Base-by-base conservation (phyloP, 1,140 invertebrate species). In the Geopemphigus sp. region DNA sequence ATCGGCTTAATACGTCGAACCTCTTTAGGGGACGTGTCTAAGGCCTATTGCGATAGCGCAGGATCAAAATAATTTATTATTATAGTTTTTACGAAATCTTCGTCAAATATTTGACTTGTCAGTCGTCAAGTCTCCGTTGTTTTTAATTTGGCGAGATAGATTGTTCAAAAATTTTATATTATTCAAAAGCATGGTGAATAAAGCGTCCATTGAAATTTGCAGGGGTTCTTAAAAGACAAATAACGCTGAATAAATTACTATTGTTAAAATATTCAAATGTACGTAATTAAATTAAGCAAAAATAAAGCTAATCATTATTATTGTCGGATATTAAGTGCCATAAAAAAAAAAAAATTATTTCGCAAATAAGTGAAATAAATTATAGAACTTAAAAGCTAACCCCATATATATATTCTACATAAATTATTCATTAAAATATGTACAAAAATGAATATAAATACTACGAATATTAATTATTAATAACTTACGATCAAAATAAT, bases 1-100 rank as follows among this genome's bases (percentile, higher is more conserved):
- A 76, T 76, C 54, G 72, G 72, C 54, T 76, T 59, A 76, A 76
- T 22, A 12, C 32, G 54, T 76, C 54, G 17, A 63, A 32, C 19
- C 29, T 39, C 47, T 54, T 29, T 29, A 12, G 47, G 10, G 17
- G 29, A 68, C 64, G 22, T 68, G 64, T 50, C 64, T 24, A 39
- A 10, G 24, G n/a, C 17, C 50, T 19, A 24, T 54, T 19, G 29
- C 29, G 47, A 72, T 26, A 72, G 17, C 14, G 19, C 45, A 5
- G 15, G 15, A 50, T 12, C 8, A 50, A 12, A 26, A 50, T 66
- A 66, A 45, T 45, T 66, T 24, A 66, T 66, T 45, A 22, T 15
- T 22, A 45, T 15, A 66, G 29, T 45, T 47, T 50, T 14, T 11
- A 50, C 15, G 22, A 68, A 68, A 47, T 47, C 63, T 24, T 22